Conservation (phyloP, 2,113 vertebrate genomes). For the Onychostoma macrolepis region DNA sequence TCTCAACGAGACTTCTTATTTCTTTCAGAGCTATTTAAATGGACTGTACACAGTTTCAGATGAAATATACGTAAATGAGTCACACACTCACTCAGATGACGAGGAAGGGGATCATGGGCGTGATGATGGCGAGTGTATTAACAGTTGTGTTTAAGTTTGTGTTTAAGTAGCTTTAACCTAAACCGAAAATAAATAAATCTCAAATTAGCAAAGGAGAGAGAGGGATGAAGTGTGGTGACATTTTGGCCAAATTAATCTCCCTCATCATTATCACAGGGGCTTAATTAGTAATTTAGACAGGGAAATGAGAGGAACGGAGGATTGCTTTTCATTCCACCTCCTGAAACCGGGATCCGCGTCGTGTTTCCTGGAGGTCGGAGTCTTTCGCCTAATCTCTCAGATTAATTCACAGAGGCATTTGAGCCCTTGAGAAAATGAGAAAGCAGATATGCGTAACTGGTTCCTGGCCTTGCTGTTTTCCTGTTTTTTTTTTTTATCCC, state of each 20-base stretch:
- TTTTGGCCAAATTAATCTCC: conserved; percentile 34
- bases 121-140: conserved; percentile 30
- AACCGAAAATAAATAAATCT: conserved; percentile 30
- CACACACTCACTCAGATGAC: background rate
- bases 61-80: background rate
- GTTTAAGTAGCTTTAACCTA: conserved; percentile 3
- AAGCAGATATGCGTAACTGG: conserved; percentile 35
- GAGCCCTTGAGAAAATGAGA: conserved; percentile 44
- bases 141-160: background rate
- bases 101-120: background rate
- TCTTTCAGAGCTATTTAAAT: background rate
- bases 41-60: background rate
- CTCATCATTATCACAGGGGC: conserved; percentile 27
- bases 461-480: background rate
- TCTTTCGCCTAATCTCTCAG: conserved; percentile 19
- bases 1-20: conserved; percentile 20
- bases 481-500: background rate
- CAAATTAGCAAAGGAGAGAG: conserved; percentile 21
- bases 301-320: background rate
- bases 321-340: conserved; percentile 22
- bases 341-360: background rate
- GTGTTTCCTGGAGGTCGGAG: background rate
- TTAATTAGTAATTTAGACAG: conserved; percentile 28
- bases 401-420: conserved; percentile 30
- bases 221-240: conserved; percentile 8